Base-by-base conservation (phyloP, 2,113 vertebrate species). In the Hippocampus guttulatus region DNA sequence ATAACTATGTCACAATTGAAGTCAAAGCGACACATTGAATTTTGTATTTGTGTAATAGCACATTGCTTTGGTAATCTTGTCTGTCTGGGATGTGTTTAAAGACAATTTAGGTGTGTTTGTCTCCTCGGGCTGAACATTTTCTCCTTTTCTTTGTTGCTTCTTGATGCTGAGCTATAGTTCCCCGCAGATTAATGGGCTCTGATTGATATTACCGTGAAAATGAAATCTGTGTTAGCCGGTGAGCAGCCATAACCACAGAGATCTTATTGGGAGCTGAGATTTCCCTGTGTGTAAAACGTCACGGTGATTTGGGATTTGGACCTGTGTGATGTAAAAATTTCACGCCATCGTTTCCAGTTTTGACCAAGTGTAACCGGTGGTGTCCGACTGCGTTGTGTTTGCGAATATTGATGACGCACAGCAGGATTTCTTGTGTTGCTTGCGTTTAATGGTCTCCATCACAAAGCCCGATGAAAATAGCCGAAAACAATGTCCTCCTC, bases 271-370 rank as follows among this genome's bases (percentile, higher is more conserved):
- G n/a, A 18, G n/a, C 33, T 61, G 67, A 67, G 75, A 73, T 82
- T 80, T 73, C 72, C 68, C 75, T 61, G 73, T 87, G 84, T 88
- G 85, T 82, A 77, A 85, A 88, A 89, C 88, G 85, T 88, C 88
- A 90, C 73, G 84, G 81, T 81, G 86, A 90, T 88, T 88, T 89
- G 84, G 81, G 80, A 88, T 87, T 86, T 85, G 63, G 84, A 71
- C 75, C 81, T 64, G 80, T 84, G 84, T 84, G 79, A 89, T 88
- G 76, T 79, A 68, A 43, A 43, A 74, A 90, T 92, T 92, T 92
- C 89, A 92, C 89, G 82, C 85, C 33, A 69, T 64, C 52, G 40
- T 84, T 86, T 86, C 77, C 78, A 82, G 78, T 80, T 78, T 73
- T 71, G 71, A 82, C 25, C 69, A 51, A 84, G 79, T 55, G 33